Evolutionary conservation across 2,113 vertebrate species (phyloP), one percentile per base, ranked within the genome.

Genomic region (Zeus faber): DNA sequence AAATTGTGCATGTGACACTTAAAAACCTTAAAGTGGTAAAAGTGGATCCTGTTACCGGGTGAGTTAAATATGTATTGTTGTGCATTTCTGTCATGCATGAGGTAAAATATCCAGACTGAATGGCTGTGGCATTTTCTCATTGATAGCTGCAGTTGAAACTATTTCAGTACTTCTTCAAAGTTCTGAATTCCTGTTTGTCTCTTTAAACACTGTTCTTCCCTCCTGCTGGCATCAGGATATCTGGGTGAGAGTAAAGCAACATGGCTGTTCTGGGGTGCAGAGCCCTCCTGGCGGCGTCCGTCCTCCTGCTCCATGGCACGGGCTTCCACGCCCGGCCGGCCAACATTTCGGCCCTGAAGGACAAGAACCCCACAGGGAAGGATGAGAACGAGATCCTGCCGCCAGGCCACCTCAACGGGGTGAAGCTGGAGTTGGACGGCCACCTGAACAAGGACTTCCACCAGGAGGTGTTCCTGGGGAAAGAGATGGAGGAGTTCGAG

Each of bases 381-480:
- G 95, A 96, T 0, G 94, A 95, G 16, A 94, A 91, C 0, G 97
- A 98, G 82, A 93, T 99, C 40, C 72, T 96, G 33, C 97, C 97
- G 4, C 93, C 92, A 0, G 95, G 97, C 54, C 97, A 99, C 80
- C 81, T 99, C 70, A 97, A 96, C 0, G 97, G 94, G 0, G 70
- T 99, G 48, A 97, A 96, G 56, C 72, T 99, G 87, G 96, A 98
- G 79, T 88, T 91, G 91, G 96, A 98, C 0, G 97, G 97, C 0
- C 93, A 95, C 33, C 92, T 99, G 1, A 99, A 99, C 79, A 94
- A 89, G 62, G 97, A 94, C 23, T 98, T 98, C 62, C 95, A 97
- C 35, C 95, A 99, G 62, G 97, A 99, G 58, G 93, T 98, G 31
- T 99, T 99, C 64, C 87, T 99, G 37, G 97, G 97, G 0, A 95